Percentiles rank a stretch among this genome's conserved stretches.
Conservation (phyloP, 2,113 vertebrate species). For the Hydrochoerus hydrochaeris region DNA sequence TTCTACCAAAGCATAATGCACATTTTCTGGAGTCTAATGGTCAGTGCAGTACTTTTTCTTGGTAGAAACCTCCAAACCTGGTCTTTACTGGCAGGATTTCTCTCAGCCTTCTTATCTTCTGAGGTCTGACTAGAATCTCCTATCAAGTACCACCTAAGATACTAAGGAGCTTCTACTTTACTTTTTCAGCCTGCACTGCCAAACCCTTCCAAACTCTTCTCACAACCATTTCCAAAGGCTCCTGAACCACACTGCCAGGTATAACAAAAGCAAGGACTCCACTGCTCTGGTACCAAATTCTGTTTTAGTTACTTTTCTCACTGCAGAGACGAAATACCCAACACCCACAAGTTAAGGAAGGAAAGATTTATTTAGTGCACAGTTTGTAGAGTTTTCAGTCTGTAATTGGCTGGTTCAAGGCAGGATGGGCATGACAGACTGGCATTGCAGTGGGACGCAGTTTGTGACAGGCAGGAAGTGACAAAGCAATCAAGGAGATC, state of each 20-base stretch:
- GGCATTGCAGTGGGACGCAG: background rate
- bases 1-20: background rate
- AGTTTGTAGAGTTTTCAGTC: background rate
- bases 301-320: background rate
- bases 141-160: background rate
- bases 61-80: background rate
- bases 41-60: background rate
- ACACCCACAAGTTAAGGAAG: background rate
- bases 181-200: background rate
- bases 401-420: background rate
- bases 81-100: background rate
- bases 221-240: background rate
- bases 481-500: background rate
- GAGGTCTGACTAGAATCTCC: background rate
- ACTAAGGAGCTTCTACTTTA: background rate
- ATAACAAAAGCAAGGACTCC: background rate
- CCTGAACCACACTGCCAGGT: background rate
- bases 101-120: background rate
- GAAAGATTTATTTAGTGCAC: background rate
- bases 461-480: background rate
- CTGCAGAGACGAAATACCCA: background rate
- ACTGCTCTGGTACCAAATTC: background rate
- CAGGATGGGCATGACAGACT: background rate
- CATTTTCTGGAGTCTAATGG: background rate
- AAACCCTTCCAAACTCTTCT: background rate